phyloP scores from a whole-genome alignment of 2,113 vertebrate species.

The Calyptommatus sinebrachiatus region DNA sequence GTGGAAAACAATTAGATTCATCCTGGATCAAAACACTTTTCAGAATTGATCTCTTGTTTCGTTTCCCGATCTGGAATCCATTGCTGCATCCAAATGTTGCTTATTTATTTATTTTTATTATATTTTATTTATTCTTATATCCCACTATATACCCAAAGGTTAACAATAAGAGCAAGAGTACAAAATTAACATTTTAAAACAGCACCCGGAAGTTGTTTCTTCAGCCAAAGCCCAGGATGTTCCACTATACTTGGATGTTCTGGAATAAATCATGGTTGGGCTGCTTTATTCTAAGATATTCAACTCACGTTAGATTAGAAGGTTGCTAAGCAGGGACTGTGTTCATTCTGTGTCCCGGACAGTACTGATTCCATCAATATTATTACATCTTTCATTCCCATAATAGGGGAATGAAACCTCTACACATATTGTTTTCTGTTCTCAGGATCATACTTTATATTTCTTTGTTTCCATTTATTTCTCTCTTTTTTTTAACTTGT shows the following conservation, averaged over 20 bases:
- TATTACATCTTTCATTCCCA: neutral
- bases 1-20: neutral
- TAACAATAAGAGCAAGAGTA: too few species aligned
- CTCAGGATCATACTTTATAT: neutral
- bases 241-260: too few species aligned
- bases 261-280: too few species aligned
- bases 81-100: too few species aligned
- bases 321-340: neutral
- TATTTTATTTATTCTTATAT: too few species aligned
- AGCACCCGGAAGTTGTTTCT: too few species aligned
- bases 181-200: too few species aligned
- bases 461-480: neutral
- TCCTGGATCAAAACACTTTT: constrained; percentile 27
- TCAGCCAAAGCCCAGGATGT: too few species aligned
- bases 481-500: neutral
- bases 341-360: neutral
- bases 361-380: neutral
- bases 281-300: too few species aligned
- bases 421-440: neutral
- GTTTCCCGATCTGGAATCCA: neutral
- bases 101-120: too few species aligned
- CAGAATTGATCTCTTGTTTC: neutral
- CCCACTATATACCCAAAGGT: too few species aligned
- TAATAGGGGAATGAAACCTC: too few species aligned
- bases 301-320: neutral